Evolutionary conservation across 2,113 vertebrate species (phyloP).

Genomic region (Chlorocebus sabaeus): DNA sequence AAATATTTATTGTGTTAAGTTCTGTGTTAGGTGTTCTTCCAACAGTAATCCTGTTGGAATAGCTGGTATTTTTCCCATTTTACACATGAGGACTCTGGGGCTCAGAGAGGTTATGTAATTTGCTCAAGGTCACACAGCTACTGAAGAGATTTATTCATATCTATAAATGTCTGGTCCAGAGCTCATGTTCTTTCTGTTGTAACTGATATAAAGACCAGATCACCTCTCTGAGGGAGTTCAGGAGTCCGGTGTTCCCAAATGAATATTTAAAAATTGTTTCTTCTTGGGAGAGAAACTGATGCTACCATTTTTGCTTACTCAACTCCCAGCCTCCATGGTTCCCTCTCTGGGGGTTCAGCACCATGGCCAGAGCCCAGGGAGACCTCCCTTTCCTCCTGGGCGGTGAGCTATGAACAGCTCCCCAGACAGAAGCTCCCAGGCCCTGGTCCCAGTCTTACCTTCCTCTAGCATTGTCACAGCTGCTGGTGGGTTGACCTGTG

Average conservation of each 20-base stretch:
- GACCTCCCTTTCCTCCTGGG: neutral
- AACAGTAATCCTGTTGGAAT: neutral
- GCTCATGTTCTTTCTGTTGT: neutral
- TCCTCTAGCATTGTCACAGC: neutral
- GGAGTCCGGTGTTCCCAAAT: neutral
- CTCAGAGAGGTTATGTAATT: neutral
- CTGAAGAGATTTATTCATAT: neutral
- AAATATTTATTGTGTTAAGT: neutral
- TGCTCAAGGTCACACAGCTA: neutral
- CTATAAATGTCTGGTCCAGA: neutral
- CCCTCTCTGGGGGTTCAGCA: slow-evolving; percentile 58
- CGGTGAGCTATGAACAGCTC: neutral
- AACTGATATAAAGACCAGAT: neutral
- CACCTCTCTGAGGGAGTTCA: neutral
- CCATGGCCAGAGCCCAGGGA: slow-evolving; percentile 60
- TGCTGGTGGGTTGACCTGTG: neutral
- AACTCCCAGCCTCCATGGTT: neutral
- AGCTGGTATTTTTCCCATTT: neutral
- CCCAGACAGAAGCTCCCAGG: neutral
- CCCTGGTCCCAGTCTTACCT: no score
- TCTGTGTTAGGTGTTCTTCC: neutral
- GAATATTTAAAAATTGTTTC: neutral
- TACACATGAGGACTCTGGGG: neutral
- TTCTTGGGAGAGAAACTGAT: neutral
- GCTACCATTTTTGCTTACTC: neutral